Base-by-base conservation (phyloP, 2,113 vertebrate species). In the Salvelinus fontinalis region DNA sequence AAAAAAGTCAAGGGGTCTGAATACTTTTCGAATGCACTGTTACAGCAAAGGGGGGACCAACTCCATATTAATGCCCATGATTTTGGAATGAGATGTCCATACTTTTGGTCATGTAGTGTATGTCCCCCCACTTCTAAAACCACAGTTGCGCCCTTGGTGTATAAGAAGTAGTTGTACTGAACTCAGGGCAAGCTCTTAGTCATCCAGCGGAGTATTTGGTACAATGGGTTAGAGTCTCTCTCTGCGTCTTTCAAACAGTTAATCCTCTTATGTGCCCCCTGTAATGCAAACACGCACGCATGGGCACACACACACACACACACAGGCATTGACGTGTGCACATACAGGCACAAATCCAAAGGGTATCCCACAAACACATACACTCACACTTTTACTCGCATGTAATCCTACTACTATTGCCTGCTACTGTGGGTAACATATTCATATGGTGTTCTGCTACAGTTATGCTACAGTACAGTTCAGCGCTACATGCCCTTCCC, bases 251-350 rank as follows among this genome's bases (percentile, higher is more conserved):
- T 84, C 67, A 86, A 69, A 44, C 49, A 72, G 77, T 70, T 90
- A 89, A 91, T 90, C 89, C 86, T 90, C 86, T 89, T 86, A 89
- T 11, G 26, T 14, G 14, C 2, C 4, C 1, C 76, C 77, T 27
- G 0, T 80, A 71, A 77, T 59, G 34, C n/a, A 69, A 14, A 57
- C 16, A 57, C 16, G 5, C 54, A 18, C 54, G 18, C 13, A 9
- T 6, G 2, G 8, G 8, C 39, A 2, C 39, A 9, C 39, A 44
- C 39, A 11, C 39, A 11, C 39, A 44, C 39, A 44, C 39, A 44
- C 9, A 44, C 39, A 44, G 39, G 39, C 39, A 39, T 39, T 8
- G 39, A 9, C 70, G 62, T 22, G 65, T 20, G 31, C 39, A 44
- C 39, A 34, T 6, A 44, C 39, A 44, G 39, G 39, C 39, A 44